phyloP scores from a whole-genome alignment of 2,888 invertebrate genomes.

The Pseudeuparius sepicola region DNA sequence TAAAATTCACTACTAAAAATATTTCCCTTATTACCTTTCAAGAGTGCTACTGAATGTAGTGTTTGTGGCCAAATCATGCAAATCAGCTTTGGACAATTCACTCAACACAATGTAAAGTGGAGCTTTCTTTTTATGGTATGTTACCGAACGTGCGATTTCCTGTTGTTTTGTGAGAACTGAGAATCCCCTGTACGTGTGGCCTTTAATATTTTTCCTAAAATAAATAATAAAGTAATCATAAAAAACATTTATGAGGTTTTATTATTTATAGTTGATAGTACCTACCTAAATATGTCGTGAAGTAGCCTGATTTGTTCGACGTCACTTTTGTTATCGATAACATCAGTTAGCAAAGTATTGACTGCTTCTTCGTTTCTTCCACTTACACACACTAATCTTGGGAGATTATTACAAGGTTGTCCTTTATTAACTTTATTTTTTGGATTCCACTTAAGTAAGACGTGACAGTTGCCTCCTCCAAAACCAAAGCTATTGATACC shows the following conservation, averaged over 20 bases:
- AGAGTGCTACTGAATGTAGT: no score
- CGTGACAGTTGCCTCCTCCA: slow-evolving; percentile 79
- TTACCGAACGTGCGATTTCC: slow-evolving; percentile 20
- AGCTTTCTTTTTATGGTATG: slow-evolving; percentile 7
- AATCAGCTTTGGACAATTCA: no score
- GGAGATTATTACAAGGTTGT: slow-evolving; percentile 55
- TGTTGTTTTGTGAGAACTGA: slow-evolving; percentile 41
- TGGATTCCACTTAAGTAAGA: slow-evolving; percentile 50
- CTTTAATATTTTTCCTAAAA: slow-evolving; percentile 38
- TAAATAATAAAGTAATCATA: slow-evolving; percentile 5
- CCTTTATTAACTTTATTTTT: slow-evolving; percentile 50
- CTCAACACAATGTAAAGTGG: slow-evolving; percentile 53
- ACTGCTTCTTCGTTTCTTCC: slow-evolving; percentile 75
- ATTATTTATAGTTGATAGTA: background rate
- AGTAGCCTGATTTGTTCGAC: slow-evolving; percentile 28
- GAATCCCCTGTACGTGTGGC: slow-evolving; percentile 69
- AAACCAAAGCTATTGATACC: slow-evolving; percentile 91
- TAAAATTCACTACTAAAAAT: no score
- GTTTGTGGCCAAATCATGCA: no score
- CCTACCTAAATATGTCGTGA: slow-evolving; percentile 30
- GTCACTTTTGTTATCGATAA: slow-evolving; percentile 42
- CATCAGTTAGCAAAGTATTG: slow-evolving; percentile 50
- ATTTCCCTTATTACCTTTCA: no score
- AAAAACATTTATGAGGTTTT: background rate
- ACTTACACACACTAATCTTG: slow-evolving; percentile 62